phyloP scores from a whole-genome alignment of 2,888 invertebrate species.

The Tinea pellionella region DNA sequence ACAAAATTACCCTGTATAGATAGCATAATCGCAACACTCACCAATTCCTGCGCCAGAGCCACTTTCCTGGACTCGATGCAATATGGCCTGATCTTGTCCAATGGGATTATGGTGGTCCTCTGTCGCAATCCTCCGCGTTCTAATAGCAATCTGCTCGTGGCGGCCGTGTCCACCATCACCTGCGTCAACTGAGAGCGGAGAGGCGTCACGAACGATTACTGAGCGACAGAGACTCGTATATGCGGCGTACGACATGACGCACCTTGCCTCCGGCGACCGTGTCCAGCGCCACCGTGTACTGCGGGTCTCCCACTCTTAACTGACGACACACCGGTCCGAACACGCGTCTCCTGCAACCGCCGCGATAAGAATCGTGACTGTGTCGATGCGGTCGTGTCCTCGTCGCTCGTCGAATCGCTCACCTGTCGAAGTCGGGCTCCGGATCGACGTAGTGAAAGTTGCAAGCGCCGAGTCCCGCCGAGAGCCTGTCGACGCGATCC shows the following conservation, averaged over 20 bases:
- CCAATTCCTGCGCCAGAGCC: constrained; percentile 76
- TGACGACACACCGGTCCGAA: constrained; percentile 85
- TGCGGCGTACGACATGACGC: constrained; percentile 18
- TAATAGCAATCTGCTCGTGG: constrained; percentile 85
- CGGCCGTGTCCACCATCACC: constrained; percentile 89
- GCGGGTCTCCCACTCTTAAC: constrained; percentile 77
- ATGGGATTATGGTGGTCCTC: constrained; percentile 89
- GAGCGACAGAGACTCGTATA: too few relatives aligned
- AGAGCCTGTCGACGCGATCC: constrained; percentile 60
- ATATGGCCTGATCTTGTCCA: constrained; percentile 84
- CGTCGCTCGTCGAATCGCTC: too few relatives aligned
- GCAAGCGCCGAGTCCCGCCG: constrained; percentile 66
- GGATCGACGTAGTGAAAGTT: constrained; percentile 84
- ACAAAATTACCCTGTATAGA: too few relatives aligned
- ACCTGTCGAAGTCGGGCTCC: constrained; percentile 75
- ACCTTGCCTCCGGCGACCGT: constrained; percentile 88
- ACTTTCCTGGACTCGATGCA: constrained; percentile 72
- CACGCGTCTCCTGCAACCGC: constrained; percentile 55
- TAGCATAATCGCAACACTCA: constrained; percentile 31
- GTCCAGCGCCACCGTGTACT: constrained; percentile 83
- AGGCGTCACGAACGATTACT: neutral
- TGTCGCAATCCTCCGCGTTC: constrained; percentile 82
- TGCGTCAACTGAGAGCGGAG: constrained; percentile 78
- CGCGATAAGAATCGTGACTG: neutral
- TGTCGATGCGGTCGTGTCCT: neutral